Conservation (phyloP, 2,888 invertebrate species). For the Hydriomena furcata region DNA sequence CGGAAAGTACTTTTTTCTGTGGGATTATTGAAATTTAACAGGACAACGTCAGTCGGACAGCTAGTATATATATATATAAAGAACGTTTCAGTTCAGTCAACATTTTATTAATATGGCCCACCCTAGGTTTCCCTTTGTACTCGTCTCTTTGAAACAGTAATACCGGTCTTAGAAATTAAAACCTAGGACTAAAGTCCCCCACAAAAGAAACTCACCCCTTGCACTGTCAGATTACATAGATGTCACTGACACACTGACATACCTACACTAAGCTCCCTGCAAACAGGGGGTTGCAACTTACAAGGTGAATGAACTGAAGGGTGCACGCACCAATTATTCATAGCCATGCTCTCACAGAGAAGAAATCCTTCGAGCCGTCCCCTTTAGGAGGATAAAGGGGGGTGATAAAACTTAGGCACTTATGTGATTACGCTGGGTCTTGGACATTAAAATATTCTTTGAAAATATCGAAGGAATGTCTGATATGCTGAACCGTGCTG, state of each 20-base stretch:
- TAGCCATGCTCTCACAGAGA: constrained; percentile 51
- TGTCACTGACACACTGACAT: constrained; percentile 58
- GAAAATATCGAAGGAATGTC: neutral
- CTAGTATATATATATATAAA: no score
- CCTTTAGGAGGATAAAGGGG: constrained; percentile 32
- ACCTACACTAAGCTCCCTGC: constrained; percentile 40
- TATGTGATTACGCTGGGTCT: constrained; percentile 26
- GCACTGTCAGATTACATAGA: constrained; percentile 26
- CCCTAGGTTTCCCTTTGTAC: neutral
- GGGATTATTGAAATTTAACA: no score
- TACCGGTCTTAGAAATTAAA: constrained; percentile 30
- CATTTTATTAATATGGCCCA: neutral
- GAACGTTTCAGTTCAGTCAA: no score
- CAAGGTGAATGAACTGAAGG: constrained; percentile 55
- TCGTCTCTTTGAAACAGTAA: constrained; percentile 21
- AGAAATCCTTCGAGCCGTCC: constrained; percentile 47
- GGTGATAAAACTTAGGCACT: constrained; percentile 31
- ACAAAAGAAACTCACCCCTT: constrained; percentile 20
- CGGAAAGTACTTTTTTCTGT: no score
- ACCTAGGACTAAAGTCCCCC: constrained; percentile 15
- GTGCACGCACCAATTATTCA: constrained; percentile 57
- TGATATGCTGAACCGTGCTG: no score
- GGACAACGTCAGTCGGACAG: no score
- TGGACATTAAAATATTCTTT: neutral
- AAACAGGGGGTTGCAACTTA: constrained; percentile 38